Conservation (phyloP, 1,140 invertebrate genomes). For the Caenorhabditis latens region DNA sequence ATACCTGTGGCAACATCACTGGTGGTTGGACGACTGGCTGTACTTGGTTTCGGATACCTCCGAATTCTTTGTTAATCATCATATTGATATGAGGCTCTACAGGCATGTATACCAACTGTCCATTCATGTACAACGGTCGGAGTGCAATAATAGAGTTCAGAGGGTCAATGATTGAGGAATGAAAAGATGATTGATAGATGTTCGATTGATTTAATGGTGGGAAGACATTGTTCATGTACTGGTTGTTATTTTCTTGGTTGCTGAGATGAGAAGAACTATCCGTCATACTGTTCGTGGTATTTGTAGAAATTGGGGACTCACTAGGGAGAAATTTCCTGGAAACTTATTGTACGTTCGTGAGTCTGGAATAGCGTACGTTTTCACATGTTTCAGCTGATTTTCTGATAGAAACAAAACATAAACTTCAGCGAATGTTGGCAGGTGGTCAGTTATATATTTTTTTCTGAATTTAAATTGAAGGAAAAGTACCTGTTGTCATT, state of each 20-base stretch:
- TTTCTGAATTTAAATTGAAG: not conserved
- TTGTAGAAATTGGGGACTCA: not conserved
- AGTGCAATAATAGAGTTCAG: slow-evolving; percentile 58
- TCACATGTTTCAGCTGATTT: too few relatives aligned
- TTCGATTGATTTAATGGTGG: slow-evolving; percentile 25
- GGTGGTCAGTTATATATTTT: too few relatives aligned
- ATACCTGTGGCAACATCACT: slow-evolving; percentile 2
- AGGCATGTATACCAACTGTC: slow-evolving; percentile 54
- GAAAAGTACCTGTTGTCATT: slow-evolving; percentile 10
- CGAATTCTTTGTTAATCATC: slow-evolving; percentile 61
- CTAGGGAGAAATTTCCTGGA: slow-evolving; percentile 3
- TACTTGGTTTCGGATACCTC: not conserved
- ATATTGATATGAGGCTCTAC: slow-evolving; percentile 61
- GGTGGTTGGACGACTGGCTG: too few relatives aligned
- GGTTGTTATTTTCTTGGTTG: slow-evolving; percentile 43
- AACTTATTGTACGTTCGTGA: not conserved
- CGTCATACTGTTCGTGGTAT: not conserved
- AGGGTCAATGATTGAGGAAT: slow-evolving; percentile 59
- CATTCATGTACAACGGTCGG: slow-evolving; percentile 51
- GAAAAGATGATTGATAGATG: slow-evolving; percentile 45
- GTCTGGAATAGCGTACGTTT: too few relatives aligned
- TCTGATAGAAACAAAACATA: too few relatives aligned
- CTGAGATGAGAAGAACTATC: not conserved
- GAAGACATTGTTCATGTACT: not conserved
- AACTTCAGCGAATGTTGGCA: too few relatives aligned